Evolutionary conservation across 2,797 vertebrate species (phyloP), one percentile per base, ranked within the genome.

Genomic region (Centroberyx gerrardi): DNA sequence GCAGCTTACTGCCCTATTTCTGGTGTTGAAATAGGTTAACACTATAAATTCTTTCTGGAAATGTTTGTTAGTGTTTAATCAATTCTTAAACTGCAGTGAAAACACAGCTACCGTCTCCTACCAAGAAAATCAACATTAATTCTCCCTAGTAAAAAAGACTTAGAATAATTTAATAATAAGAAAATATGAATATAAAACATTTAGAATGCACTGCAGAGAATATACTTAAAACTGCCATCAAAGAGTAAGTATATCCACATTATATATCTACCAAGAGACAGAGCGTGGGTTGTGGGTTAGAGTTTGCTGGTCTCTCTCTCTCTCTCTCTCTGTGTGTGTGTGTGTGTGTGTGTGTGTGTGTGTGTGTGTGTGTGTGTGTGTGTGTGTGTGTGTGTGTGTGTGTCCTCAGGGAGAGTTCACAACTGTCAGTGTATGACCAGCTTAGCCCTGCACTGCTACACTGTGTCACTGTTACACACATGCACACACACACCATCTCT

Each of bases 401-500:
- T 73, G 44, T 84, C 83, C 65, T 67, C 6, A 0, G 78, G 78
- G 86, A 78, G 74, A 54, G 62, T 78, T 89, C 81, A 76, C 79
- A 88, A 83, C 90, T 91, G 91, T 89, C 91, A 88, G 82, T 68
- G 73, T 83, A 80, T 80, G 82, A 85, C 76, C 83, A 83, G 76
- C 72, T 84, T 40, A 78, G 73, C 52, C 61, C 76, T 62, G 42
- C 66, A 22, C 54, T 69, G 51, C 74, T 78, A 73, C 80, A 71
- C 74, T 71, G 80, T 72, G 81, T 80, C 88, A 82, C 74, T 51
- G 58, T 78, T 65, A 68, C 73, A 81, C 81, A 63, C 5, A 54
- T 73, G 28, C 22, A 22, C 67, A 44, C 73, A 64, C 76, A 75
- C 80, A 72, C 46, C 42, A 74, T 61, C 48, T 51, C 33, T 62